A percentile compares a stretch with the other conserved stretches of the same genome.
Evolutionary conservation across 2,113 vertebrate genomes (phyloP).

Genomic region (Esox niger): DNA sequence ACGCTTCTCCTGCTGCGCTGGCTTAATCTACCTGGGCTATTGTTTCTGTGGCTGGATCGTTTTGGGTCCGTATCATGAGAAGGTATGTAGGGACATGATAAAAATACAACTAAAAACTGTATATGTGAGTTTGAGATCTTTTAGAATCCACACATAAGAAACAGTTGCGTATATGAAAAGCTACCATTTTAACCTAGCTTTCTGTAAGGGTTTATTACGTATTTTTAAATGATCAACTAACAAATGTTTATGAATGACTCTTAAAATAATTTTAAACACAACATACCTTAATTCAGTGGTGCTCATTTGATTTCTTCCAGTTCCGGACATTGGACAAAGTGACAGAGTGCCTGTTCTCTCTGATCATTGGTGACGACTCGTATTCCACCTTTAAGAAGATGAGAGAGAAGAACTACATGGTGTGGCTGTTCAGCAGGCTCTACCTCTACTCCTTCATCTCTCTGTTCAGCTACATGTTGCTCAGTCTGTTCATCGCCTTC

Average conservation of each 20-base stretch:
- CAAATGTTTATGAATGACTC: no score
- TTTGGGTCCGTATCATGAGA: conserved; percentile 90
- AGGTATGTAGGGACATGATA: conserved; percentile 75
- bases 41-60: conserved; percentile 98
- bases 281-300: no score
- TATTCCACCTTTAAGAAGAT: conserved; percentile 88
- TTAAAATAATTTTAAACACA: no score
- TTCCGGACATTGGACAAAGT: conserved; percentile 88
- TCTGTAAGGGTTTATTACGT: no score
- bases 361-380: conserved; percentile 95
- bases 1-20: conserved; percentile 89
- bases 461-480: conserved; percentile 93
- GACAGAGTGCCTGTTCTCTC: conserved; percentile 89
- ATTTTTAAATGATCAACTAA: no score
- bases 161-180: no score
- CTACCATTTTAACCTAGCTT: no score
- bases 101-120: no score
- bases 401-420: conserved; percentile 83
- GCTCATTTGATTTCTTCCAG: conserved; percentile 55
- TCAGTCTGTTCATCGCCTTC: conserved; percentile 93
- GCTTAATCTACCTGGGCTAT: conserved; percentile 94
- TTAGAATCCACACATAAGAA: not conserved
- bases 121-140: not conserved
- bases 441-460: conserved; percentile 95
- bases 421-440: conserved; percentile 92